Base-by-base conservation (phyloP, 2,113 vertebrate species). In the Leucopsar rothschildi region DNA sequence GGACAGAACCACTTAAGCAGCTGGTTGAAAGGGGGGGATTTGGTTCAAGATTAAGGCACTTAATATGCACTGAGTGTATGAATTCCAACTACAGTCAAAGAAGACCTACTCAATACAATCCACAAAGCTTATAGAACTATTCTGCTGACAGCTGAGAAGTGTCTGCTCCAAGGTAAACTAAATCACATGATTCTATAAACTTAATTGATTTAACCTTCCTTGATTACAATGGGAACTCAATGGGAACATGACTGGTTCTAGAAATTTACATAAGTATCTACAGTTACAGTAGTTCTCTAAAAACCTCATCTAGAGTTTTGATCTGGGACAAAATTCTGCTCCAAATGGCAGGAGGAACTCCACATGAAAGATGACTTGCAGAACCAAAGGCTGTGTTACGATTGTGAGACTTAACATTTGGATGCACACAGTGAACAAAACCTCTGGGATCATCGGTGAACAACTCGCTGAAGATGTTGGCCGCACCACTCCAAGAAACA, bases 391-490 rank as follows among this genome's bases (percentile, higher is more conserved):
- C 65, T 82, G 6, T 4, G 3, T 60, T 29, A 76, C 18, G 18
- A 90, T 29, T 72, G 61, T 10, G 12, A 86, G 71, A 57, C 28
- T 52, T 70, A 68, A 68, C 17, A 39, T 59, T 18, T 29, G 20
- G 28, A 60, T 56, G 27, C 4, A 13, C 15, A 66, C 1, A 35
- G 23, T 12, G 42, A 90, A 50, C 3, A 42, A 73, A 93, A 70
- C 33, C 35, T 65, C 64, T 28, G 39, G 35, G 57, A 27, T 88
- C 42, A 63, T 11, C 0, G 0, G 23, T 37, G 15, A 73, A 45
- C 37, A 29, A 55, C 29, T n/a, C 0, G 0, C 18, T 57, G 45
- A 40, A 60, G 44, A 11, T 53, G 14, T 17, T 78, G 52, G 35
- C 15, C 76, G 65, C 33, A 60, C n/a, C 12, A 9, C 53, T 72